Conservation (phyloP, 2,888 invertebrate species). For the Sturmia bella region DNA sequence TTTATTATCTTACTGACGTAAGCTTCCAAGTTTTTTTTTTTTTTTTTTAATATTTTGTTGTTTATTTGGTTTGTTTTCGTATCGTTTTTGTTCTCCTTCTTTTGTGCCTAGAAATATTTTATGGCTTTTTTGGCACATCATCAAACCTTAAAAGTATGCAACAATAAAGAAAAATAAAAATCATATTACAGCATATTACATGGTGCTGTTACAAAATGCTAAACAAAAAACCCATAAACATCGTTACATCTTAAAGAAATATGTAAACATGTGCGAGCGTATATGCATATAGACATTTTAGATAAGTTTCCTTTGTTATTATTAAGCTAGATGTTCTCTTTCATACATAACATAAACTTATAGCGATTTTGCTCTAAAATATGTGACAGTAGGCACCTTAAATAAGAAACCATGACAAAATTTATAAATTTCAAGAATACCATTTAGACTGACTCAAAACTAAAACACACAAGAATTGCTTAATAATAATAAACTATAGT, state of each 20-base stretch:
- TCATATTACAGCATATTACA: conserved; percentile 61
- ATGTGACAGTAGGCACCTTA: neutral
- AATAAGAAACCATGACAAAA: neutral
- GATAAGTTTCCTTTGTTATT: conserved; percentile 40
- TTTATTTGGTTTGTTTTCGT: too few relatives aligned
- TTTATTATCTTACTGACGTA: conserved; percentile 22
- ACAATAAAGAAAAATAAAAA: conserved; percentile 47
- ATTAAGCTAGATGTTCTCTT: conserved; percentile 18
- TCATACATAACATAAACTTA: conserved; percentile 6
- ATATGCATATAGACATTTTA: conserved; percentile 22
- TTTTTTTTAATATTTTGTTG: neutral
- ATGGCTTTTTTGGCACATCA: conserved; percentile 61
- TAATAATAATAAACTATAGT: too few relatives aligned
- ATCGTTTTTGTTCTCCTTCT: neutral
- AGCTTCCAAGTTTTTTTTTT: conserved; percentile 27
- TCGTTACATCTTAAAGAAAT: neutral
- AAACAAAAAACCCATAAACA: conserved; percentile 29
- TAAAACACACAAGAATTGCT: too few relatives aligned
- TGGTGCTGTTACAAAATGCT: conserved; percentile 59
- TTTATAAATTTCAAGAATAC: neutral
- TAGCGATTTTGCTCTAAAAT: conserved; percentile 14
- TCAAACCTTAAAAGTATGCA: conserved; percentile 41
- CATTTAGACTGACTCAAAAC: neutral
- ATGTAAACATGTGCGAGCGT: neutral
- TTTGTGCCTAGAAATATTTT: conserved; percentile 22